Percentiles rank a stretch among this genome's conserved stretches.
Conservation (phyloP, 2,797 vertebrate species). For the Lagodon rhomboides region DNA sequence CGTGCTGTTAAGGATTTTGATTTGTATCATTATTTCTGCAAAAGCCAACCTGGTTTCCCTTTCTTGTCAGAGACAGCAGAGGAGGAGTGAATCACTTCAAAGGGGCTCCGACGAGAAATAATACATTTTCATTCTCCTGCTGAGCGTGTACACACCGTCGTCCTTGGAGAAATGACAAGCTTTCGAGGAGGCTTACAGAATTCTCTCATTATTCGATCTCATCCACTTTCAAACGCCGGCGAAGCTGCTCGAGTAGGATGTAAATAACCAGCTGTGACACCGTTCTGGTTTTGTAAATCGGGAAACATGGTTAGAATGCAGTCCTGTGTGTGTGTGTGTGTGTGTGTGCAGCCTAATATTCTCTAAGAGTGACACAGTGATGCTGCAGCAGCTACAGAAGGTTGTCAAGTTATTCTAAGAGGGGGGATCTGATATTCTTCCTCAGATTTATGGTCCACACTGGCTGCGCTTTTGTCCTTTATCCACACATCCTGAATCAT, state of each 20-base stretch:
- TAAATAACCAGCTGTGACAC: conserved; percentile 47
- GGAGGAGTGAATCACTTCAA: conserved; percentile 40
- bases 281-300: conserved; percentile 6
- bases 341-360: neutral
- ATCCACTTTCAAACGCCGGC: conserved; percentile 45
- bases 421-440: neutral
- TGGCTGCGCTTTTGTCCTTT: conserved; percentile 31
- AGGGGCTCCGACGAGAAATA: conserved; percentile 40
- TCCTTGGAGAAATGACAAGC: conserved; percentile 65
- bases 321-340: neutral
- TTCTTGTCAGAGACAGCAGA: conserved; percentile 25
- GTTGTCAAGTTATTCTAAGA: neutral
- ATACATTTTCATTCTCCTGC: conserved; percentile 51
- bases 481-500: conserved; percentile 35
- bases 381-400: neutral
- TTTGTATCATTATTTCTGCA: conserved; percentile 26
- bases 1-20: neutral
- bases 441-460: conserved; percentile 52
- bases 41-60: conserved; percentile 16
- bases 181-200: conserved; percentile 46
- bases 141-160: conserved; percentile 23
- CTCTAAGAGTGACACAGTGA: neutral
- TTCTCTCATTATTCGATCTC: conserved; percentile 50
- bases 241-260: conserved; percentile 18
- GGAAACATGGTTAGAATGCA: conserved; percentile 2